Conservation (phyloP, 1,140 invertebrate species). For the Pseudomyrmex pallidus region DNA sequence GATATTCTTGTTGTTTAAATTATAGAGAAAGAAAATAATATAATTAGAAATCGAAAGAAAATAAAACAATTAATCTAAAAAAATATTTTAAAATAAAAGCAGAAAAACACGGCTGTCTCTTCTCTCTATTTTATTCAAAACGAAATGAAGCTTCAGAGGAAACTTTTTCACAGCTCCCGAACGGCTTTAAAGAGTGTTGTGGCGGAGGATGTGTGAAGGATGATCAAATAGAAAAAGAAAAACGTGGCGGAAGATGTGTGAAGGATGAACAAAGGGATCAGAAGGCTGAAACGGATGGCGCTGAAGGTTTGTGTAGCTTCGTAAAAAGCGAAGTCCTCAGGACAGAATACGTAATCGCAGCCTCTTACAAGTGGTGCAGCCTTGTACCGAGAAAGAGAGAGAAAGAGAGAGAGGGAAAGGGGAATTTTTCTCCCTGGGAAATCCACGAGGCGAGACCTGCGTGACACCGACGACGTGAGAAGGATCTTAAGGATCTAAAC, state of each 20-base stretch:
- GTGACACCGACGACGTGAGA: slow-evolving; percentile 59
- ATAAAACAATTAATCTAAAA: background rate
- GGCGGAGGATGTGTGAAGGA: no score
- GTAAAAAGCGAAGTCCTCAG: slow-evolving; percentile 44
- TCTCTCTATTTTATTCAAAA: background rate
- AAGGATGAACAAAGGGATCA: slow-evolving; percentile 50
- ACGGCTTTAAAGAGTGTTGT: slow-evolving; percentile 1
- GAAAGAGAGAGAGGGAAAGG: background rate
- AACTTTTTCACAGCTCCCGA: slow-evolving; percentile 4
- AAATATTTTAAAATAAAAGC: background rate
- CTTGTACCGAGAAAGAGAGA: background rate
- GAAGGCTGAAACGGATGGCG: slow-evolving; percentile 25
- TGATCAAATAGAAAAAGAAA: slow-evolving; percentile 19
- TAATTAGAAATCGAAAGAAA: background rate
- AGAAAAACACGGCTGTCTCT: background rate
- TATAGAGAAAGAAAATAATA: no score
- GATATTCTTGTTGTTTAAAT: background rate
- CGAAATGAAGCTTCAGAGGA: background rate
- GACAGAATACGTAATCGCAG: slow-evolving; percentile 71
- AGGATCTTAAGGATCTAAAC: slow-evolving; percentile 53
- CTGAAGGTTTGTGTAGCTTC: slow-evolving; percentile 42
- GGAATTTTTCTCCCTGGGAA: slow-evolving; percentile 67
- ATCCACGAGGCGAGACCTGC: slow-evolving; percentile 59
- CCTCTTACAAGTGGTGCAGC: slow-evolving; percentile 47
- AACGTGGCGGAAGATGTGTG: background rate